Percentiles rank a stretch among this genome's conserved stretches.
Evolutionary conservation across 92 coral and sea anemone genomes (phyloP).

Genomic region (Porites evermanni): DNA sequence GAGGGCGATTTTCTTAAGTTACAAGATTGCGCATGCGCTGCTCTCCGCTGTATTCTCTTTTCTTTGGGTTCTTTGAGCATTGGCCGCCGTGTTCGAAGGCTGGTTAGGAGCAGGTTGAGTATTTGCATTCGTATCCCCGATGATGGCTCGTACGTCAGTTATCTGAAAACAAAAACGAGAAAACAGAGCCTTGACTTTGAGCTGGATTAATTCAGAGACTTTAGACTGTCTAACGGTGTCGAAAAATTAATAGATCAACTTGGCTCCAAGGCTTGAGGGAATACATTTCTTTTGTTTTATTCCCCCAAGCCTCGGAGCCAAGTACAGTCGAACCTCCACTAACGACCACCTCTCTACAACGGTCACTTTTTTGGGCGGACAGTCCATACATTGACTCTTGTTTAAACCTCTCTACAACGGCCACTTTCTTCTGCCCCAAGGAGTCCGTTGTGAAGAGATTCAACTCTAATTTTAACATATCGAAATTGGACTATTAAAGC

Average conservation of each 20-base stretch:
- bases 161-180: slow-evolving; percentile 20
- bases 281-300: too few species aligned
- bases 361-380: too few species aligned
- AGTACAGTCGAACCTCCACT: too few species aligned
- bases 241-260: too few species aligned
- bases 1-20: neutral
- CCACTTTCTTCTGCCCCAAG: too few species aligned
- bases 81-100: neutral
- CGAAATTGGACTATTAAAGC: neutral
- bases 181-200: neutral
- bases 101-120: slow-evolving; percentile 24
- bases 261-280: too few species aligned
- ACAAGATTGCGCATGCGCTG: slow-evolving; percentile 38
- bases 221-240: neutral
- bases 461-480: neutral
- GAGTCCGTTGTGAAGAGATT: neutral
- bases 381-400: too few species aligned
- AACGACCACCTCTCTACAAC: too few species aligned
- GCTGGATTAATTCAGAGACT: neutral
- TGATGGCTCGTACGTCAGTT: slow-evolving; percentile 46
- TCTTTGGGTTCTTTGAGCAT: neutral
- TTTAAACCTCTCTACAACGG: too few species aligned
- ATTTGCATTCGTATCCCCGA: slow-evolving; percentile 54
- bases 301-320: too few species aligned
- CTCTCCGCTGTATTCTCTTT: slow-evolving; percentile 39